These are phyloP conservation scores for Drosophila aldrichi DNA, from an alignment of 2,888 invertebrate genomes.

Conservation along the genomic window DNA sequence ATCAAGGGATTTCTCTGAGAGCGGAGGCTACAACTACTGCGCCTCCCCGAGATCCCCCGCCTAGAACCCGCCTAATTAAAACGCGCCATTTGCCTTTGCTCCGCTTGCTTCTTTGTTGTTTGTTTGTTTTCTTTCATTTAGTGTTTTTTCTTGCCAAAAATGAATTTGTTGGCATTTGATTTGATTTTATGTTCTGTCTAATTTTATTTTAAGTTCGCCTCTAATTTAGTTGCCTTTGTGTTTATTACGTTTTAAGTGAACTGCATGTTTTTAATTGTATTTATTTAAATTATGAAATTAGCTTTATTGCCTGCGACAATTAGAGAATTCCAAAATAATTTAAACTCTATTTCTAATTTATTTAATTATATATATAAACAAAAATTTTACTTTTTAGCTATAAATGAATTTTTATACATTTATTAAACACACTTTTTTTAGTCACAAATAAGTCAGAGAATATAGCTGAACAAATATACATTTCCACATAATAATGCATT, in stretches of 20 bases:
- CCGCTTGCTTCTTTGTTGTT: conserved; percentile 24
- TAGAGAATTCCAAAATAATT: conserved; percentile 70
- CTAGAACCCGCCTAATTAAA: conserved; percentile 60
- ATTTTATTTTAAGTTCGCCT: conserved; percentile 38
- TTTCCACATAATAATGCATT: neutral
- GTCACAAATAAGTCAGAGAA: conserved; percentile 31
- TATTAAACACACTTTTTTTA: conserved; percentile 3
- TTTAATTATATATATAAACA: neutral
- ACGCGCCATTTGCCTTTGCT: conserved; percentile 65
- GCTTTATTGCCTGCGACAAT: conserved; percentile 38
- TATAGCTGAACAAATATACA: conserved; percentile 3
- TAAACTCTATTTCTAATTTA: conserved; percentile 18
- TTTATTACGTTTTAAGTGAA: conserved; percentile 19
- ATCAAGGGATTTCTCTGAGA: conserved; percentile 87
- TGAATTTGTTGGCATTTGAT: conserved; percentile 53
- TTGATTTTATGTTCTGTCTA: conserved; percentile 26
- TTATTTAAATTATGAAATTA: conserved; percentile 49
- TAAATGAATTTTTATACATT: conserved; percentile 9
- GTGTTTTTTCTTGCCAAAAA: conserved; percentile 67
- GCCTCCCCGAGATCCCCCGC: neutral
- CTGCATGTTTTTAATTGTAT: conserved; percentile 55
- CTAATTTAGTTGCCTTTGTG: conserved; percentile 33
- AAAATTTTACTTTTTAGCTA: conserved; percentile 2
- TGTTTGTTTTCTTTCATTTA: conserved; percentile 21
- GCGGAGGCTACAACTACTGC: neutral